Base-by-base conservation (phyloP, 2,113 vertebrate species). In the Zapus hudsonius region DNA sequence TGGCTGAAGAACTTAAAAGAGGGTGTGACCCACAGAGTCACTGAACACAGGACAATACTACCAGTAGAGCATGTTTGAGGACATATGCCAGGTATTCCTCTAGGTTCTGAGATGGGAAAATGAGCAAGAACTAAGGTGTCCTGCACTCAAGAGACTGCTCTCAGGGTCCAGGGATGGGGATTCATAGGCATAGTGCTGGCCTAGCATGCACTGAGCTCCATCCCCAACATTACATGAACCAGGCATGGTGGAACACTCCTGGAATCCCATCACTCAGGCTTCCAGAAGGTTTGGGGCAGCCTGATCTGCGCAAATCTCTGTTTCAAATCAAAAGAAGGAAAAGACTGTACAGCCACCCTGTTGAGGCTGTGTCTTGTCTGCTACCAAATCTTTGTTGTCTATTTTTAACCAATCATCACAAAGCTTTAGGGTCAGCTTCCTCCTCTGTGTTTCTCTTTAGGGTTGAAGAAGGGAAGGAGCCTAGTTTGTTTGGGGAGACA, bases 1-100 rank as follows among this genome's bases (percentile, higher is more conserved):
- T 27, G 55, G 36, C 38, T 2, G 19, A 25, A 44, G 59, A 22
- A 29, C 47, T 74, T 1, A 27, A 33, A 25, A 40, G 33, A 9
- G 29, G 76, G 61, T 20, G 0, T 9, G 44, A 31, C 13, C 2
- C 11, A 4, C 9, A 8, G 1, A 3, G 31, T 23, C 9, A 2
- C 63, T 12, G 36, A 19, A 31, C 2, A 23, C 75, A 17, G 4
- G 22, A n/a, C 1, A 22, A 16, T 31, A 0, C 36, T 6, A 23
- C 9, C 25, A 0, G 5, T 31, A 33, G 69, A 38, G 47, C 27
- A 16, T 20, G 42, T 3, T 1, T n/a, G 7, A 52, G 20, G 1
- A 38, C 20, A 3, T 33, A 22, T 12, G 23, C 63, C 42, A 23
- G 87, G 55, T 36, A 36, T 10, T 19, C 11, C 0, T 19, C 5